Evolutionary conservation across 2,797 vertebrate genomes (phyloP).

Genomic region (Australoheros facetus): DNA sequence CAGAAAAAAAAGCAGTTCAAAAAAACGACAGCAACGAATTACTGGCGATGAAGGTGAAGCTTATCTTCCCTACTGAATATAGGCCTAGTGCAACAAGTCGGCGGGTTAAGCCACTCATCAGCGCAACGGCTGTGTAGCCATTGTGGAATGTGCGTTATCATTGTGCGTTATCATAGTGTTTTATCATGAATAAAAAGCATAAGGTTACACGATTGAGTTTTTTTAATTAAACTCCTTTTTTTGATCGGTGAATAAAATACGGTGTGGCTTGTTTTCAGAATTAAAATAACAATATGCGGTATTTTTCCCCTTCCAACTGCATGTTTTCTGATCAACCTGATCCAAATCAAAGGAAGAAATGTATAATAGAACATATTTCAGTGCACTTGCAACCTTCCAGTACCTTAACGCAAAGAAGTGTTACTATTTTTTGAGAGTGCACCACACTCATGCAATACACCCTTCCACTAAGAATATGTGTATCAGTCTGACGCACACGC

Average conservation of each 20-base stretch:
- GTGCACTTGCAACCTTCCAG: not conserved
- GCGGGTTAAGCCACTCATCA: not conserved
- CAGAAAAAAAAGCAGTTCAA: not conserved
- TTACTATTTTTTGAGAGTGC: not conserved
- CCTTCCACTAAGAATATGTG: not conserved
- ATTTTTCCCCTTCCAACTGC: not conserved
- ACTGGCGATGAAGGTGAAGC: not conserved
- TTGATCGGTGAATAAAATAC: no score
- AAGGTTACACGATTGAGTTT: not conserved
- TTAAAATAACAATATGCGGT: no score
- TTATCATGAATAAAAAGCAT: not conserved
- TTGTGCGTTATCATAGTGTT: no score
- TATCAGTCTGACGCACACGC: slow-evolving; percentile 27
- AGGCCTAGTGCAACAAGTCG: not conserved
- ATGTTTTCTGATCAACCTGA: not conserved
- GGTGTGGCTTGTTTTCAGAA: no score
- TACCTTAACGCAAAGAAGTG: not conserved
- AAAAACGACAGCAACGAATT: not conserved
- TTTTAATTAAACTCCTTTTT: no score
- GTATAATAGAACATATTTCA: not conserved
- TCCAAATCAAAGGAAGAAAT: not conserved
- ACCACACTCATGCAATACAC: not conserved
- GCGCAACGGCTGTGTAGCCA: slow-evolving; percentile 36
- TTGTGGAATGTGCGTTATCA: not conserved
- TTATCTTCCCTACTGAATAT: not conserved